Conservation (phyloP, 2,797 vertebrate species). For the Melanotaenia nigrans region DNA sequence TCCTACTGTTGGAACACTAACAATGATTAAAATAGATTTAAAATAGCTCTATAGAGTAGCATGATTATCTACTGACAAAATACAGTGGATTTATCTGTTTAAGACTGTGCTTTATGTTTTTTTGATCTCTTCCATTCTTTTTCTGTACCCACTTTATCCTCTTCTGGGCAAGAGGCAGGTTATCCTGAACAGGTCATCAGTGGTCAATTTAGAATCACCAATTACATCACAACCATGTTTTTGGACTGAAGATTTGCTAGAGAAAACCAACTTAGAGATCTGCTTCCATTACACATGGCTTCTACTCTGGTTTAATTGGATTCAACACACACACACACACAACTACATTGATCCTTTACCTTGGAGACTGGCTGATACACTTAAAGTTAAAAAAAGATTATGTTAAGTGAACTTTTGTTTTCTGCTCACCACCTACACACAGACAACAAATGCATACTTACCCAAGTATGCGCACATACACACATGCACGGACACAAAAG, state of each 20-base stretch:
- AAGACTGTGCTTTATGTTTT: slow-evolving; percentile 6
- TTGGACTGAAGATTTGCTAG: not conserved
- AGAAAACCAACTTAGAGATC: not conserved
- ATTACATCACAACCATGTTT: not conserved
- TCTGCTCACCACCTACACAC: not conserved
- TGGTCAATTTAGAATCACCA: not conserved
- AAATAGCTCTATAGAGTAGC: slow-evolving; percentile 29
- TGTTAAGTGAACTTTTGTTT: not conserved
- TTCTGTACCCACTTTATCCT: not conserved
- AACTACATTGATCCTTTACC: not conserved
- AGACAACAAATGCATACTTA: not conserved
- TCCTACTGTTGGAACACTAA: slow-evolving; percentile 39
- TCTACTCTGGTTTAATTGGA: not conserved
- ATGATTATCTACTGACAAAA: slow-evolving; percentile 34
- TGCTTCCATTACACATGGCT: not conserved
- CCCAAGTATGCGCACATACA: not conserved
- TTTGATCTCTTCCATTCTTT: not conserved
- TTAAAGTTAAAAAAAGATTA: slow-evolving; percentile 4
- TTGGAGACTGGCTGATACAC: slow-evolving; percentile 25
- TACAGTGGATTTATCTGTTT: slow-evolving; percentile 15
- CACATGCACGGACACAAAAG: not conserved
- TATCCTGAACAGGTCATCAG: not conserved
- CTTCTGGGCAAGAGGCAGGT: not conserved
- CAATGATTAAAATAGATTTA: slow-evolving; percentile 49
- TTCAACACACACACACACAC: slow-evolving; percentile 1